Base-by-base conservation (phyloP, 1,140 invertebrate species). In the Holcopasites calliopsidis region DNA sequence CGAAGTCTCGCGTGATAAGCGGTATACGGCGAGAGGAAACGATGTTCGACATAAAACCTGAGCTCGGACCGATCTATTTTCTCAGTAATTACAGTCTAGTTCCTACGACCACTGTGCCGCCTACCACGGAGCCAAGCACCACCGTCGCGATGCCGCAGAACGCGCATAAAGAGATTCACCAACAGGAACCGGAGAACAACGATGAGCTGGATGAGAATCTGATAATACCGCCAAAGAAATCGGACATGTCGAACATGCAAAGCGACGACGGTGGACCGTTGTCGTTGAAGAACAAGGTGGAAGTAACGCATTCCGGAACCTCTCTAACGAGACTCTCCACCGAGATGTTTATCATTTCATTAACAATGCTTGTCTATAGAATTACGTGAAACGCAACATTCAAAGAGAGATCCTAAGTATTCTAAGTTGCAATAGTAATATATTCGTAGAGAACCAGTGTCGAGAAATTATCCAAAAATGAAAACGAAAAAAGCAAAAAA, bases 31-130 rank as follows among this genome's bases (percentile, higher is more conserved):
- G 92, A 13, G 95, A 96, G 86, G 93, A 94, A 54, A 93, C 92
- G 5, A 92, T 96, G 85, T 89, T 91, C 52, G 94, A 96, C 79
- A 92, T 96, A 0, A 92, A 91, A 69, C 92, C 94, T 4, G 93
- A 94, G 71, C 95, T 94, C 70, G 94, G 95, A 35, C 94, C 95
- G 18, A 92, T 95, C 21, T 97, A 95, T 86, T 97, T 94, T 87
- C 83, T 95, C 28, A 92, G 92, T 44, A 97, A 97, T 87, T 93
- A 94, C 68, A 95, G 93, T 21, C 86, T 96, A 10, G 95, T 96
- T 10, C 96, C 96, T 18, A 96, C 95, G 1, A 96, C 95, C 0
- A 94, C 94, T 0, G 93, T 94, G 0, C 95, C 95, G 3, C 94
- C 95, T 0, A 95, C 94, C 0, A 95, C 95, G 7, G 95, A 94